A percentile compares a stretch with the other conserved stretches of the same genome.
Conservation (phyloP, 2,888 invertebrate species). For the Hypomecis punctinalis region DNA sequence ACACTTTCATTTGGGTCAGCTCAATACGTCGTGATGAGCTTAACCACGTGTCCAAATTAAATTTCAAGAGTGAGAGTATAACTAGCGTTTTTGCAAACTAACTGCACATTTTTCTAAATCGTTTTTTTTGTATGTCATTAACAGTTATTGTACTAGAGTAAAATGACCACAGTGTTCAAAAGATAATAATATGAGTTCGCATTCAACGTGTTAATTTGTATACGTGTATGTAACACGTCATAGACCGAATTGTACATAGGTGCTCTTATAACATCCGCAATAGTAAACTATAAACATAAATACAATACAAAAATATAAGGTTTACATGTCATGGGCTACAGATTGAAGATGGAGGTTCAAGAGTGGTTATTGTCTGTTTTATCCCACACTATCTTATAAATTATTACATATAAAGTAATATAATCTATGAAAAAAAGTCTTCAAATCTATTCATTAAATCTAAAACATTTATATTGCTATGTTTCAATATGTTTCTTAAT, state of each 20-base stretch:
- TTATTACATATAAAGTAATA: conserved; percentile 17
- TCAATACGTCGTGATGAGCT: too few species aligned
- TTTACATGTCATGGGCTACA: conserved; percentile 18
- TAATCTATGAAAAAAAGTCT: conserved; percentile 12
- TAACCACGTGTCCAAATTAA: neutral
- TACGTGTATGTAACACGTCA: neutral
- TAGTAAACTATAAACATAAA: neutral
- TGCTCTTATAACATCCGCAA: conserved; percentile 12
- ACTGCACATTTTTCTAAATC: too few species aligned
- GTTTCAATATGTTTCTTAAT: conserved; percentile 19
- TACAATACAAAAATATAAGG: neutral
- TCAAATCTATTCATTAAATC: conserved; percentile 22
- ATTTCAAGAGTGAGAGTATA: too few species aligned
- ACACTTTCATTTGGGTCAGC: too few species aligned
- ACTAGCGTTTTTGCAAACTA: too few species aligned
- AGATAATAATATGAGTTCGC: neutral
- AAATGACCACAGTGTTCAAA: neutral
- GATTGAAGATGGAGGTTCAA: conserved; percentile 20
- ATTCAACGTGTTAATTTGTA: neutral
- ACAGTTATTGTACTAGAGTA: neutral
- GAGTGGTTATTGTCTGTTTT: conserved; percentile 31
- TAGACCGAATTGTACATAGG: conserved; percentile 26
- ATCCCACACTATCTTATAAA: conserved; percentile 23
- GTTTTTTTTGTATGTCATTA: too few species aligned
- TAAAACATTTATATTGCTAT: conserved; percentile 28